Evolutionary conservation across 1,140 invertebrate species (phyloP), one percentile per base, ranked within the genome.

Genomic region (Drosophila equinoxialis): DNA sequence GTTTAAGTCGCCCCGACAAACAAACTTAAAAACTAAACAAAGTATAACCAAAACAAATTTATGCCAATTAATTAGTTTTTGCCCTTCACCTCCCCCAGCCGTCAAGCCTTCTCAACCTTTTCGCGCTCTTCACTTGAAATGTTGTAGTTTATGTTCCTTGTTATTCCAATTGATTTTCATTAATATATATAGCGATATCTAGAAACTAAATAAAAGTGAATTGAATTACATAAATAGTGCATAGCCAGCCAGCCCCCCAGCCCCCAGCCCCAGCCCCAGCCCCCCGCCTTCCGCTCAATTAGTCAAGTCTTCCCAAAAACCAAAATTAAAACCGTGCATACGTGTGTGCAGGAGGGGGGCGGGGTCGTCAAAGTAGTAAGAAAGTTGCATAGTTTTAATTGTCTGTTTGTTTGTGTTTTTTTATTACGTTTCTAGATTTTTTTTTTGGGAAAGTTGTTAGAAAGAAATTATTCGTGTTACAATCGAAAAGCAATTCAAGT

Each of bases 401-500:
- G 17, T 23, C n/a, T 42, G 37, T 48, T 14, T 35, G 42, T n/a
- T 71, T 26, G 3, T 73, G 54, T 55, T 69, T 75, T 69, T 75
- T 65, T 57, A 58, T 55, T 76, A 1, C 55, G n/a, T 64, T 58
- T 75, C 54, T 58, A 45, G 67, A 65, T 23, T 48, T 65, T 23
- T 23, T 17, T 17, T 17, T 14, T 45, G 10, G n/a, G n/a, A 6
- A 14, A 35, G n/a, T 66, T 58, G 30, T 68, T 51, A 20, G 59
- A 42, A 39, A 13, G 30, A 39, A 39, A 17, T 10, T 23, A 39
- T 41, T 13, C 6, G 45, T 23, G 45, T 23, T 23, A 23, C 2
- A 86, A 66, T 48, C 64, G n/a, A 86, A 79, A 87, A 87, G 83
- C 83, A 87, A 87, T 87, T 87, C 65, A 86, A 83, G 83, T 87